Conservation (phyloP, 2,888 invertebrate species). For the Silvanus unidentatus region DNA sequence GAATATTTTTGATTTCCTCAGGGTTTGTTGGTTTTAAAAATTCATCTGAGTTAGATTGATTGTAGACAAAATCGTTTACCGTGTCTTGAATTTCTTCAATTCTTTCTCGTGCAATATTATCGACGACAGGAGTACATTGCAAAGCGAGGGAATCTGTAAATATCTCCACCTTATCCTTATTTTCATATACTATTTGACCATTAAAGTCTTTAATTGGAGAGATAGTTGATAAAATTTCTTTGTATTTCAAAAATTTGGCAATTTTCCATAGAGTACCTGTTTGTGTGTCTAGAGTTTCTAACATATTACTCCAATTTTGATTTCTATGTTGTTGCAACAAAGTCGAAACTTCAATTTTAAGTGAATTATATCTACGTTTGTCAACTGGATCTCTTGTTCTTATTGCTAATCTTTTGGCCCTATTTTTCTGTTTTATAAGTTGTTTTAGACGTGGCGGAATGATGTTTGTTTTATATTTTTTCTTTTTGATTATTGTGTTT, state of each 20-base stretch:
- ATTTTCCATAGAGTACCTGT: background rate
- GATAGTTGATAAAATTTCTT: too few species aligned
- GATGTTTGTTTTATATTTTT: conserved; percentile 1
- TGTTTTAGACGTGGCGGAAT: background rate
- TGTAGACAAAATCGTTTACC: too few species aligned
- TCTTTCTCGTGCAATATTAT: background rate
- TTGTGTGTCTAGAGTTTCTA: background rate
- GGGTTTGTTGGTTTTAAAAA: too few species aligned
- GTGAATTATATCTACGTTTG: background rate
- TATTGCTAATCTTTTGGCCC: background rate
- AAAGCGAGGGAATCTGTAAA: too few species aligned
- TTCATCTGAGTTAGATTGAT: too few species aligned
- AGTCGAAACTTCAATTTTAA: background rate
- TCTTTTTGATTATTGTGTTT: background rate
- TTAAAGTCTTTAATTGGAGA: background rate
- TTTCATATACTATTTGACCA: background rate
- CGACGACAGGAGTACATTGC: background rate
- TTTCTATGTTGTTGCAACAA: background rate
- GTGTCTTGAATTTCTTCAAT: too few species aligned
- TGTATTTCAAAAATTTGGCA: background rate
- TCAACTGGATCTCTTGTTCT: background rate
- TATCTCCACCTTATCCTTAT: background rate
- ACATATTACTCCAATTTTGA: background rate
- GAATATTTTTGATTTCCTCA: background rate
- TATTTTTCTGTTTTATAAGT: conserved; percentile 2